Base-by-base conservation (phyloP, 2,113 vertebrate species). In the Artemisiospiza belli region DNA sequence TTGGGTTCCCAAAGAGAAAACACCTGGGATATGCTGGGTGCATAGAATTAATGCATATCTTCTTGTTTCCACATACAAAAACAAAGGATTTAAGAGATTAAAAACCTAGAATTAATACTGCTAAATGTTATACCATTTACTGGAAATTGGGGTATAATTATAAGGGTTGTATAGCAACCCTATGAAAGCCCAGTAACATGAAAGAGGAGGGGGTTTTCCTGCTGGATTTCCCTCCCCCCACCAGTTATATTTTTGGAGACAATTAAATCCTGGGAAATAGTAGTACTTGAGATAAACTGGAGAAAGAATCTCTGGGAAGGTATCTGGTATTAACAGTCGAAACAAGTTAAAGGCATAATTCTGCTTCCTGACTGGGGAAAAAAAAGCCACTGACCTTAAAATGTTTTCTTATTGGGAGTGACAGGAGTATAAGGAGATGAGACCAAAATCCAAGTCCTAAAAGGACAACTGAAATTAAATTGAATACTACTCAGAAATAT, bases 1-100 rank as follows among this genome's bases (percentile, higher is more conserved):
- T 63, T 90, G 27, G 37, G 16, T 93, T 89, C 20, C 51, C n/a
- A 57, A 74, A 95, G 62, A 70, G 47, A 94, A 95, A 92, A 69
- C 35, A 73, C 14, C 59, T 43, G 27, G 33, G 28, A 70, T 89
- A 54, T 69, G 27, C 83, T 30, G 19, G 76, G 21, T 51, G 24
- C 47, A 51, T 58, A 89, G 90, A 79, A 94, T 64, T 79, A 51
- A 83, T 62, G 78, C 64, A 63, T 25, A 85, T 49, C 64, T 91
- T 62, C 78, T 82, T 95, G 72, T 63, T 94, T 67, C 67, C 20
- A 35, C 39, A 31, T 33, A 68, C 4, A 52, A 75, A 92, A 51
- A 13, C 11, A 55, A 92, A 80, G 15, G 37, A 87, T 67, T 91
- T 91, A 83, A 94, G 58, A 82, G 24, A 88, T 52, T 33, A 51